These are phyloP conservation scores for Poeciliopsis gracilis DNA, from an alignment of 2,797 vertebrate genomes.

Conservation along the genomic window DNA sequence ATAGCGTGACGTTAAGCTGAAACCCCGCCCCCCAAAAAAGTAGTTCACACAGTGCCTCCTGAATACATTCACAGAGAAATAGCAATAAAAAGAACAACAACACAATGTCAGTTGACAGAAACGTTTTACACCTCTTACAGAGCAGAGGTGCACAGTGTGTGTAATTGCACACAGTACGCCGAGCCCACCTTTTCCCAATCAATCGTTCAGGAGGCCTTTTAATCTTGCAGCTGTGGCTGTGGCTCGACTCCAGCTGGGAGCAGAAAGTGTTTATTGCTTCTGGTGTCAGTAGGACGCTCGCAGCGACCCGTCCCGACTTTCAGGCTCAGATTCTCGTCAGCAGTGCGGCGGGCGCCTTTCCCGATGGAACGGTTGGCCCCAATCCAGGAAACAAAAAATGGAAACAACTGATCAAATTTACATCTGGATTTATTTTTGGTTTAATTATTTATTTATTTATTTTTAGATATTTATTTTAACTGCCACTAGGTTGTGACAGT, in stretches of 20 bases:
- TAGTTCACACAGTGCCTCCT: no score
- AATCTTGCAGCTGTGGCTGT: constrained; percentile 54
- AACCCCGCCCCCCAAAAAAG: no score
- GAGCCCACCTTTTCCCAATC: constrained; percentile 52
- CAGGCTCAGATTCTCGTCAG: constrained; percentile 38
- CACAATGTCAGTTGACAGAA: constrained; percentile 15
- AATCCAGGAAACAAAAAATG: background rate
- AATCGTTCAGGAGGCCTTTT: constrained; percentile 69
- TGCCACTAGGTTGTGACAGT: no score
- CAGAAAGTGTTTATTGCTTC: constrained; percentile 66
- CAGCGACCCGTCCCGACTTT: constrained; percentile 52
- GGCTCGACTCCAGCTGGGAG: constrained; percentile 67
- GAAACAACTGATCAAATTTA: background rate
- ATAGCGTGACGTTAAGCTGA: no score
- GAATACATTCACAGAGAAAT: constrained; percentile 7
- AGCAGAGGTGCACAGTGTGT: constrained; percentile 37
- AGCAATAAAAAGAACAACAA: background rate
- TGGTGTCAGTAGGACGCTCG: constrained; percentile 60
- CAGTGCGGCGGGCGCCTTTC: constrained; percentile 26
- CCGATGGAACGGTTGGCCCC: constrained; percentile 12
- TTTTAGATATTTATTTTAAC: no score
- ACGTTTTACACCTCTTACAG: constrained; percentile 17
- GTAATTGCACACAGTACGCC: constrained; percentile 43
- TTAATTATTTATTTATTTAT: no score
- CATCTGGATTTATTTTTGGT: background rate